phyloP scores from a whole-genome alignment of 64 coral and sea anemone species.

The Porites australiensis region DNA sequence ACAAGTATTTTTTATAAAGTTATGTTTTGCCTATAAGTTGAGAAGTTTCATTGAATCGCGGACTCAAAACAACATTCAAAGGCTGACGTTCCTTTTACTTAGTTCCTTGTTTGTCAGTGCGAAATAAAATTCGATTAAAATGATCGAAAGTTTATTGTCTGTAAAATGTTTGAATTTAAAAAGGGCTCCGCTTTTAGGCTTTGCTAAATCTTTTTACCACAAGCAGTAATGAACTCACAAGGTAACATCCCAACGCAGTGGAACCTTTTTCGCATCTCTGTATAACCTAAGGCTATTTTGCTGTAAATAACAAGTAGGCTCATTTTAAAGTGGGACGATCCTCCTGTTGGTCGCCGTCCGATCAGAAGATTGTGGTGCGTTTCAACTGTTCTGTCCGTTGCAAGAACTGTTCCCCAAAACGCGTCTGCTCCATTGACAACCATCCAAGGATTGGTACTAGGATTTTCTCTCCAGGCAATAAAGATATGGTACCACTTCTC shows the following conservation, averaged over 20 bases:
- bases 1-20: too few species aligned
- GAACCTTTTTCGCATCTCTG: neutral
- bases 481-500: neutral
- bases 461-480: neutral
- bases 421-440: conserved; percentile 3
- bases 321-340: neutral
- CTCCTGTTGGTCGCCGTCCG: neutral
- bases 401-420: neutral
- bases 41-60: too few species aligned
- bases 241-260: conserved; percentile 6
- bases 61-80: too few species aligned
- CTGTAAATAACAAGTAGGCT: conserved; percentile 1
- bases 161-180: too few species aligned
- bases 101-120: too few species aligned
- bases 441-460: neutral
- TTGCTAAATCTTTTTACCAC: too few species aligned
- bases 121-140: too few species aligned
- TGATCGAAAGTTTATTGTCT: too few species aligned
- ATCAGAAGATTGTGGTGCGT: neutral
- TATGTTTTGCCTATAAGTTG: too few species aligned
- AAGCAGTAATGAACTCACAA: neutral
- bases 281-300: neutral
- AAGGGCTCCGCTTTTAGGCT: too few species aligned
- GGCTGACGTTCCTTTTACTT: too few species aligned
- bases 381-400: neutral